phyloP scores from a whole-genome alignment of 2,797 vertebrate species.

The Sphenodon punctatus region DNA sequence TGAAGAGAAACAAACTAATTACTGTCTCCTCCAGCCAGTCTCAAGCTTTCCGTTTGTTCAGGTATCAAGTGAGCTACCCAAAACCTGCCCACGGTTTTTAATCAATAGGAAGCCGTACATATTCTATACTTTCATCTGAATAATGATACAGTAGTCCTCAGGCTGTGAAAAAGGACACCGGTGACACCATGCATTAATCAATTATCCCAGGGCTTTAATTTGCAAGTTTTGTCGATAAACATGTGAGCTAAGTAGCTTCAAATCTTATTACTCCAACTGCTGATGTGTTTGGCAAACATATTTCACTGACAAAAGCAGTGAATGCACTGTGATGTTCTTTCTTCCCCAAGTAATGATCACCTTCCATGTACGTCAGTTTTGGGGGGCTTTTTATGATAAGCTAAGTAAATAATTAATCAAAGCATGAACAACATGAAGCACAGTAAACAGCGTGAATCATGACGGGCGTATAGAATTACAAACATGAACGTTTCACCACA shows the following conservation, averaged over 20 bases:
- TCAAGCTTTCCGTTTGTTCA: neutral
- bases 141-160: neutral
- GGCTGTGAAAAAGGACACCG: neutral
- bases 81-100: neutral
- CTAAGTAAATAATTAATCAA: slow-evolving; percentile 27
- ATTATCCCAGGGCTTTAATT: neutral
- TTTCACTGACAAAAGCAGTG: slow-evolving; percentile 3
- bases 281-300: neutral
- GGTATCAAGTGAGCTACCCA: neutral
- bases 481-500: neutral
- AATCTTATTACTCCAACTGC: neutral
- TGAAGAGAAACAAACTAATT: neutral
- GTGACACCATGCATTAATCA: neutral
- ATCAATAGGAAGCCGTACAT: neutral
- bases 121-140: neutral
- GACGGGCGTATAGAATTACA: neutral
- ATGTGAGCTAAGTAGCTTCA: neutral
- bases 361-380: neutral
- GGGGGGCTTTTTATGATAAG: slow-evolving; percentile 8
- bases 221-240: neutral
- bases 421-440: neutral
- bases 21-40: neutral
- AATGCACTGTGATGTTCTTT: neutral
- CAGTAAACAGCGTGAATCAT: neutral
- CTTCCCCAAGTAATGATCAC: neutral